Evolutionary conservation across 2,113 vertebrate genomes (phyloP).

Genomic region (Procavia capensis): DNA sequence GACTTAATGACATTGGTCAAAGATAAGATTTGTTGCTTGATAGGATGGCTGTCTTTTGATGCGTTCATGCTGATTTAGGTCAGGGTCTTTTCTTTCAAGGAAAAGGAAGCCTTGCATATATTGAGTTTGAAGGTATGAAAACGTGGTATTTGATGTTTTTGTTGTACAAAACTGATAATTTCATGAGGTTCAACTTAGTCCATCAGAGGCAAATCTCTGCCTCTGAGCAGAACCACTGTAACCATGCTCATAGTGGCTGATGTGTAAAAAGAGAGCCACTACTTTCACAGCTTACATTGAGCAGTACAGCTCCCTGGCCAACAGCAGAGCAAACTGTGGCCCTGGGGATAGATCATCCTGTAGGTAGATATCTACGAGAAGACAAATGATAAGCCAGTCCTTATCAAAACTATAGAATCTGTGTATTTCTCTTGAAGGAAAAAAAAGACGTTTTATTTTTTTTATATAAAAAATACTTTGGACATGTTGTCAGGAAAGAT

Average conservation of each 20-base stretch:
- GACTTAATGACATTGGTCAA: not conserved
- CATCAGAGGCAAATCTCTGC: not conserved
- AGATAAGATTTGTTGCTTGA: not conserved
- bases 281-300: not conserved
- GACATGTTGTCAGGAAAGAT: too few species aligned
- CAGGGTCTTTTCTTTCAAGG: not conserved
- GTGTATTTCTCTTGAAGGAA: not conserved
- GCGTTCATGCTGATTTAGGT: not conserved
- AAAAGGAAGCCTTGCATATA: not conserved
- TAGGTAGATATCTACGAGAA: not conserved
- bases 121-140: not conserved
- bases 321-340: not conserved
- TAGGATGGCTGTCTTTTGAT: not conserved
- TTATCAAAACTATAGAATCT: not conserved
- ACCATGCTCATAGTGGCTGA: not conserved
- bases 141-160: constrained; percentile 6
- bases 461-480: constrained; percentile 1
- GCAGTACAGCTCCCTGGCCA: not conserved
- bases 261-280: not conserved
- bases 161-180: not conserved
- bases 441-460: not conserved
- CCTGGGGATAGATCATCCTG: not conserved
- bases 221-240: not conserved
- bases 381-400: constrained; percentile 1
- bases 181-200: not conserved